phyloP scores from a whole-genome alignment of 2,888 invertebrate species.

The Macropis europaea region DNA sequence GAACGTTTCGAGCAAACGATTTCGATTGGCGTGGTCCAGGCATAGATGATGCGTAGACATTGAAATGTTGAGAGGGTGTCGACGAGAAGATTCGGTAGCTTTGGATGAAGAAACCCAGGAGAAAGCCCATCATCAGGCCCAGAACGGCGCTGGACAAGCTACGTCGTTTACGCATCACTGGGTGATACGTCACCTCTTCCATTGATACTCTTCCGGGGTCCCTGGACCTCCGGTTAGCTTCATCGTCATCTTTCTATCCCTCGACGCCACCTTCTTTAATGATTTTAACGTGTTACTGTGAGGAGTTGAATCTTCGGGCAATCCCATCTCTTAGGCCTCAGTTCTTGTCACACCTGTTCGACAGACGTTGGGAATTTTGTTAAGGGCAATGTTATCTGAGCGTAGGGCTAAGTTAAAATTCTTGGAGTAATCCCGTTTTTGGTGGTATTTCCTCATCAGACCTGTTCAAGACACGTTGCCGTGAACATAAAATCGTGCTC shows the following conservation, averaged over 20 bases:
- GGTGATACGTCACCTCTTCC: slow-evolving; percentile 68
- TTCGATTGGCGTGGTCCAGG: slow-evolving; percentile 17
- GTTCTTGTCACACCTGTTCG: slow-evolving; percentile 33
- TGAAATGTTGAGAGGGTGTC: slow-evolving; percentile 26
- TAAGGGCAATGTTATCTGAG: not conserved
- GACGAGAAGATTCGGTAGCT: slow-evolving; percentile 67
- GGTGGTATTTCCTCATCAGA: too few species aligned
- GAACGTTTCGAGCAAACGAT: slow-evolving; percentile 33
- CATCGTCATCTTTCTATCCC: slow-evolving; percentile 42
- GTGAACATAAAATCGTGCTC: too few species aligned
- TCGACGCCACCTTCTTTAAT: slow-evolving; percentile 12
- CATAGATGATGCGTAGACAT: slow-evolving; percentile 37
- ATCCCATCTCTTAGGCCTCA: slow-evolving; percentile 39
- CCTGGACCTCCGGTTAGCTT: slow-evolving; percentile 43
- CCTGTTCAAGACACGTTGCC: too few species aligned
- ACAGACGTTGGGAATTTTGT: not conserved
- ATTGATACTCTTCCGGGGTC: slow-evolving; percentile 52
- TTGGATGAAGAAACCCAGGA: slow-evolving; percentile 79
- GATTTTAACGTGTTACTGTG: slow-evolving; percentile 29
- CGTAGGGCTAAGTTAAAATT: too few species aligned
- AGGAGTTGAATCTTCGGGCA: slow-evolving; percentile 9
- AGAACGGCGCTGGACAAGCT: slow-evolving; percentile 80
- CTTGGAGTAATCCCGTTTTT: too few species aligned
- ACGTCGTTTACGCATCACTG: slow-evolving; percentile 78
- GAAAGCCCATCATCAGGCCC: slow-evolving; percentile 82